Percentiles rank a stretch among this genome's conserved stretches.
Conservation (phyloP, 2,888 invertebrate genomes). For the Dioctria rufipes region DNA sequence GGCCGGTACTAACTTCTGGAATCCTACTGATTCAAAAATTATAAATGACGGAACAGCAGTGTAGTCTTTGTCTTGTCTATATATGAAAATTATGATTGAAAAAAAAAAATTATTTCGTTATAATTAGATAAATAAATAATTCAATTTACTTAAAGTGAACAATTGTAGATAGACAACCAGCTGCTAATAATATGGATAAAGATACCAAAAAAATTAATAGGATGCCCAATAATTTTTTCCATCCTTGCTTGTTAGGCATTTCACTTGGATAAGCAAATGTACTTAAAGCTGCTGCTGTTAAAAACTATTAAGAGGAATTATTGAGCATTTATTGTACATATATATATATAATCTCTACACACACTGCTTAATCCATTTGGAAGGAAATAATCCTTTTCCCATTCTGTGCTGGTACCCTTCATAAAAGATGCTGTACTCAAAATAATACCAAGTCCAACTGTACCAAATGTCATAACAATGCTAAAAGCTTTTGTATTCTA, state of each 20-base stretch:
- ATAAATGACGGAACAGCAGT: constrained; percentile 71
- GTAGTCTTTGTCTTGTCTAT: constrained; percentile 67
- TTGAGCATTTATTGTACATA: constrained; percentile 7
- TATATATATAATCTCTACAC: constrained; percentile 60
- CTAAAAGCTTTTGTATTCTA: constrained; percentile 70
- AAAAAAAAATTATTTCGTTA: not conserved
- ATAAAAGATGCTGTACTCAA: constrained; percentile 67
- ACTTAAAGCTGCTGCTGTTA: constrained; percentile 66
- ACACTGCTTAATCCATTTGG: constrained; percentile 70
- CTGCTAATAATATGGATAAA: constrained; percentile 66
- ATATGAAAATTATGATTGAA: not conserved
- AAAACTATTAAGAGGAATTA: constrained; percentile 62
- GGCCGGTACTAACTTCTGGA: constrained; percentile 73
- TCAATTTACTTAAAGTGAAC: constrained; percentile 66
- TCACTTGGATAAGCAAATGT: constrained; percentile 68
- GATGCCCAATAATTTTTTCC: constrained; percentile 64
- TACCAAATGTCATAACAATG: constrained; percentile 69
- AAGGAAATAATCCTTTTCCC: constrained; percentile 67
- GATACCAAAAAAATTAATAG: constrained; percentile 64
- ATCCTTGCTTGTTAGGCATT: constrained; percentile 65
- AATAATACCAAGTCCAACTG: constrained; percentile 69
- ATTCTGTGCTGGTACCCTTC: constrained; percentile 67
- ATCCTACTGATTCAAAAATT: constrained; percentile 74
- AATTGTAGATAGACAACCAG: constrained; percentile 69
- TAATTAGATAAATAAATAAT: constrained; percentile 31